Percentiles rank a stretch among this genome's conserved stretches.
Evolutionary conservation across 2,888 invertebrate genomes (phyloP).

Genomic region (Syritta pipiens): DNA sequence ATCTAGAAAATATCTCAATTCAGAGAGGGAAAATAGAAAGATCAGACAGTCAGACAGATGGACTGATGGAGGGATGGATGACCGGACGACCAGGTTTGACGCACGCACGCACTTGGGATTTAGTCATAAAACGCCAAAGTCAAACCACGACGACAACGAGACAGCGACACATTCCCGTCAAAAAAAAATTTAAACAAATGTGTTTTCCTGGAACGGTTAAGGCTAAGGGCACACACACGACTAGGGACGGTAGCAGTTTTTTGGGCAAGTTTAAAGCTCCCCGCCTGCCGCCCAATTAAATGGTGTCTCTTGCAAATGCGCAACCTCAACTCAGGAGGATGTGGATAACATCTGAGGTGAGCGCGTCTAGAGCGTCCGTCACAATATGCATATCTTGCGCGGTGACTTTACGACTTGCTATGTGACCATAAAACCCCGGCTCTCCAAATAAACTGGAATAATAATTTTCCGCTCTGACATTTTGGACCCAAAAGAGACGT

Average conservation of each 20-base stretch:
- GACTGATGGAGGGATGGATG: no score
- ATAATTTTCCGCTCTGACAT: constrained; percentile 61
- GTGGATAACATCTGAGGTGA: constrained; percentile 59
- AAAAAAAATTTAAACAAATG: no score
- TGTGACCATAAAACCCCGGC: constrained; percentile 61
- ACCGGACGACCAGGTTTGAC: not conserved
- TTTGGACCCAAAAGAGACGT: constrained; percentile 60
- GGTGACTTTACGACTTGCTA: constrained; percentile 63
- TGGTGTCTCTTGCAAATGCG: constrained; percentile 48
- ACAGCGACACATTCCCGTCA: no score
- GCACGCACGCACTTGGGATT: constrained; percentile 25
- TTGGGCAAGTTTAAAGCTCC: constrained; percentile 59
- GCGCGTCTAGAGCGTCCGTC: constrained; percentile 34
- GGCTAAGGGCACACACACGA: constrained; percentile 57
- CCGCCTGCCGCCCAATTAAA: no score
- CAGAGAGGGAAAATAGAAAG: constrained; percentile 4
- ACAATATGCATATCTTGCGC: constrained; percentile 57
- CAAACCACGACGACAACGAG: constrained; percentile 9
- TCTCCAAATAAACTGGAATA: constrained; percentile 64
- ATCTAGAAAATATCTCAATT: constrained; percentile 65
- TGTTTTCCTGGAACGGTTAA: constrained; percentile 56
- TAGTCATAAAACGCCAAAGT: constrained; percentile 48
- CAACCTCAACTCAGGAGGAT: not conserved
- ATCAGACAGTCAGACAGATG: no score
- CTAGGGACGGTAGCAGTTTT: constrained; percentile 37